Conservation (phyloP, 2,797 vertebrate genomes). For the Acanthurus tractus region DNA sequence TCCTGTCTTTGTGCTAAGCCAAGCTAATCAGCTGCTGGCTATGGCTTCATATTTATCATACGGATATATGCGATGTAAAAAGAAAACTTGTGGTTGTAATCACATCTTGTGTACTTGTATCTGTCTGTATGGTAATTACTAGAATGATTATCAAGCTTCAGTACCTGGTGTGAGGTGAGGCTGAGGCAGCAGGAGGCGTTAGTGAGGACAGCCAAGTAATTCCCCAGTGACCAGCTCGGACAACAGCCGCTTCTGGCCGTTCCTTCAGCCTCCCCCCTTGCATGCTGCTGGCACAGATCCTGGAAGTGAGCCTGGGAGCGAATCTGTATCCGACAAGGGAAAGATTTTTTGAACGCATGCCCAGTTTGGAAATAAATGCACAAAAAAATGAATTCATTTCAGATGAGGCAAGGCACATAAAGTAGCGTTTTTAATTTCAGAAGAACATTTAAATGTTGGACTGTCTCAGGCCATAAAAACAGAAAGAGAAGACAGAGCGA, state of each 20-base stretch:
- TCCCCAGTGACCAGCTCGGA: constrained; percentile 98
- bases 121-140: constrained; percentile 1
- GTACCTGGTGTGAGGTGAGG: constrained; percentile 90
- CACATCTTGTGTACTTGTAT: neutral
- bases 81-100: too few species aligned
- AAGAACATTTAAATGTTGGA: constrained; percentile 4
- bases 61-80: too few species aligned
- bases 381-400: constrained; percentile 28
- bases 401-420: constrained; percentile 13
- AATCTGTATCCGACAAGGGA: constrained; percentile 85
- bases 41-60: too few species aligned
- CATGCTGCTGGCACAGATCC: constrained; percentile 91
- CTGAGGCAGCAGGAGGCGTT: constrained; percentile 95
- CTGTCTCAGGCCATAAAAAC: neutral
- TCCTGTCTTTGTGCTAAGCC: neutral
- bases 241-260: constrained; percentile 89
- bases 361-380: constrained; percentile 41
- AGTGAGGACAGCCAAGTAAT: constrained; percentile 94
- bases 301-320: constrained; percentile 91
- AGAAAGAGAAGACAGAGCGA: neutral
- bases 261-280: constrained; percentile 65
- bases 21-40: neutral
- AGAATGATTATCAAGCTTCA: constrained; percentile 16
- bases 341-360: constrained; percentile 50
- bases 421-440: constrained; percentile 13